phyloP scores from a whole-genome alignment of 2,797 vertebrate species.

The Pangasius mekongensis region DNA sequence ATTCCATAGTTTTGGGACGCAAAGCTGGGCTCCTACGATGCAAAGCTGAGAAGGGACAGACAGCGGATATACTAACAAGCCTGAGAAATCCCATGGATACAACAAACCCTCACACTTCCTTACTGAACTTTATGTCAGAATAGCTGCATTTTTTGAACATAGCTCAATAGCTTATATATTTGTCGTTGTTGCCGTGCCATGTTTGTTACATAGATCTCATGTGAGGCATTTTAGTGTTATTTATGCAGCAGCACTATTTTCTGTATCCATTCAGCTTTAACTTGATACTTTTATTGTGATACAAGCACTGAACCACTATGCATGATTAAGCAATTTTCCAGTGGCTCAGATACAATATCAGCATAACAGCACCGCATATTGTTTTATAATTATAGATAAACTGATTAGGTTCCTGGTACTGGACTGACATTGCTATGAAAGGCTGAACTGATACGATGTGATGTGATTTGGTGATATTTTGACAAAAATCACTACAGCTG shows the following conservation, averaged over 20 bases:
- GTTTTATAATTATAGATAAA: background rate
- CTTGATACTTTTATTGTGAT: background rate
- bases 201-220: background rate
- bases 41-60: background rate
- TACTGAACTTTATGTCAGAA: background rate
- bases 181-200: background rate
- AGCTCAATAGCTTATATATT: background rate
- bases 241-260: background rate
- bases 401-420: background rate
- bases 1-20: background rate
- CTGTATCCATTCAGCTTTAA: background rate
- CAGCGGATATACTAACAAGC: background rate
- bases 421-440: background rate
- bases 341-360: background rate
- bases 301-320: constrained; percentile 52
- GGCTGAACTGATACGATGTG: background rate
- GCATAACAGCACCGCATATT: background rate
- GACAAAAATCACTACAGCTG: background rate
- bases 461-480: background rate
- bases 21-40: background rate
- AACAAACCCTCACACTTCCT: background rate
- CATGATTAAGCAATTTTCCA: constrained; percentile 65
- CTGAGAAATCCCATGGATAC: background rate
- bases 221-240: background rate
- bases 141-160: background rate